Conservation (phyloP, 1,140 invertebrate species). For the Cataglyphis hispanica region DNA sequence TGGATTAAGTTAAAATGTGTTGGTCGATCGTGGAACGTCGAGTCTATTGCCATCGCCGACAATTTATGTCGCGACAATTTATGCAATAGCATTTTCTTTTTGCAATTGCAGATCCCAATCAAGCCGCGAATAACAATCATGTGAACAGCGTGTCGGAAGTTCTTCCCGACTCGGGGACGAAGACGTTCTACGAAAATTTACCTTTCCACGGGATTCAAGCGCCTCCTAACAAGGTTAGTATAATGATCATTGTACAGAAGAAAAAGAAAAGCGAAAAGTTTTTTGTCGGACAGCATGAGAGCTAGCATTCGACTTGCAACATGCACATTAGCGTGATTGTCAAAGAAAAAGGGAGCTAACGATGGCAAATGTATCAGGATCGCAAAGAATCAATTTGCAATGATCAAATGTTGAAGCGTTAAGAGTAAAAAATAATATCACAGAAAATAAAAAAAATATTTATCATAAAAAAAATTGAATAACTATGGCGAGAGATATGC, state of each 20-base stretch:
- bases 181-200: constrained; percentile 96
- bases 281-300: constrained; percentile 49
- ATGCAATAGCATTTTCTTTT: constrained; percentile 64
- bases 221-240: constrained; percentile 94
- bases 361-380: constrained; percentile 35
- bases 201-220: constrained; percentile 97
- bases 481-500: too few species aligned
- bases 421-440: background rate
- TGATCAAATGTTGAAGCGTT: background rate
- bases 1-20: constrained; percentile 41
- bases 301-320: constrained; percentile 41
- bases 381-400: background rate
- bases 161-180: constrained; percentile 85
- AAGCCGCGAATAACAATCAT: constrained; percentile 83
- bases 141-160: constrained; percentile 85
- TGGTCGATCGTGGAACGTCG: constrained; percentile 17
- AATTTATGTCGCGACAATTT: constrained; percentile 48
- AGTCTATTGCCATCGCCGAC: background rate
- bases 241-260: background rate
- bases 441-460: background rate
- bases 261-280: background rate
- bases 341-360: background rate
- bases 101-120: constrained; percentile 84
- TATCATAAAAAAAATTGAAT: too few species aligned
- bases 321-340: constrained; percentile 15